Conservation (phyloP, 2,888 invertebrate genomes). For the Agrotis puta region DNA sequence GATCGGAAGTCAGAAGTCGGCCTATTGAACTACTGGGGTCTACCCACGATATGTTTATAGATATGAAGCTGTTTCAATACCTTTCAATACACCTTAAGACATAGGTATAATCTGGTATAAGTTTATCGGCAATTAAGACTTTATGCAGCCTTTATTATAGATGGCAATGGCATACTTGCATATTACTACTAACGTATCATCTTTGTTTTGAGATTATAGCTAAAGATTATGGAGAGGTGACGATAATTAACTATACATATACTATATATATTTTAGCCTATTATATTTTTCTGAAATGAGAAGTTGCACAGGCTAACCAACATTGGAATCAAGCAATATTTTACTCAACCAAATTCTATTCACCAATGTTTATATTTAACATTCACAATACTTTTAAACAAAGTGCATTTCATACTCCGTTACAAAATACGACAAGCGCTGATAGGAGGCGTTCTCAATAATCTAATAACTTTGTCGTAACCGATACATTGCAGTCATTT, state of each 20-base stretch:
- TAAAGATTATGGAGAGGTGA: constrained; percentile 20
- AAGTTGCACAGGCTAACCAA: background rate
- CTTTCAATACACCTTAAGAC: constrained; percentile 20
- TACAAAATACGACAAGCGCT: constrained; percentile 50
- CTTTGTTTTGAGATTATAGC: constrained; percentile 34
- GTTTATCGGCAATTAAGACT: constrained; percentile 42
- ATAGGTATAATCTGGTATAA: constrained; percentile 1
- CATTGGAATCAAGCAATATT: constrained; percentile 3
- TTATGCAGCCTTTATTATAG: constrained; percentile 23
- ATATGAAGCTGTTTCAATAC: constrained; percentile 26
- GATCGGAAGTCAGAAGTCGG: constrained; percentile 55
- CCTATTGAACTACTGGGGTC: constrained; percentile 56
- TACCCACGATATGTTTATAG: constrained; percentile 30
- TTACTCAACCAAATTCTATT: constrained; percentile 13
- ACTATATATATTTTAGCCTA: background rate
- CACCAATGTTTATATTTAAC: constrained; percentile 12
- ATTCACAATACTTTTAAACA: constrained; percentile 30
- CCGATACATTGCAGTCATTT: constrained; percentile 50
- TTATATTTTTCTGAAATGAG: background rate
- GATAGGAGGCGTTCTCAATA: constrained; percentile 52
- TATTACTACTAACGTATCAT: constrained; percentile 35
- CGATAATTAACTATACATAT: background rate
- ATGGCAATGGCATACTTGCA: constrained; percentile 57
- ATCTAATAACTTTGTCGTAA: constrained; percentile 55
- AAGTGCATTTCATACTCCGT: constrained; percentile 39